Evolutionary conservation across 1,140 invertebrate genomes (phyloP), one percentile per base, ranked within the genome.

Genomic region (Hesperophylax magnus): DNA sequence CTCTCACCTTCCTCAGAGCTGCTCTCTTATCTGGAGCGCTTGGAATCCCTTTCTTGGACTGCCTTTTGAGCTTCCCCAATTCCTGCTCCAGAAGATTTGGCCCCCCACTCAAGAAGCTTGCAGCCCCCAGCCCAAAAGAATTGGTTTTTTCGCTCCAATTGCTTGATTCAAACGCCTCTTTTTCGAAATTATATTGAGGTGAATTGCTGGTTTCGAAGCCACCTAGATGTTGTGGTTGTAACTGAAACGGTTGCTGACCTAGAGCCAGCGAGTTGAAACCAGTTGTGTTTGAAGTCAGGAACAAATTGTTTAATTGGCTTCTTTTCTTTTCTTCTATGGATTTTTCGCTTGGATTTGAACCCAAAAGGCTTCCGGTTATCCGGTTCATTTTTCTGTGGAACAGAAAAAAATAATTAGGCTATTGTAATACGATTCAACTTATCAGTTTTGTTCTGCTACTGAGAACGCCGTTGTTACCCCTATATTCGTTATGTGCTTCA

Each of bases 1-100:
- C 88, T 47, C 91, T 86, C 78, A 88, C 87, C 18, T n/a, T 71
- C 34, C 84, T 63, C 5, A 31, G 53, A 7, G 31, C 60, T 15
- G 67, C 79, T 53, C 79, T 75, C 18, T 56, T 39, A 24, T 80
- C 78, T 14, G 47, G 24, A 7, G 17, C 15, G 15, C 15, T 20
- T 8, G 52, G 17, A 0, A 27, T 54, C 5, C 39, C 11, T 4
- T 15, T 15, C 47, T 31, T 61, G 4, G 74, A 11, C 6, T 61
- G 0, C 24, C 31, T 4, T 27, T 22, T 9, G n/a, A 77, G 56
- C 11, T 22, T 27, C 4, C 47, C 47, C 22, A 78, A 11, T 27
- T 78, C 76, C 47, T 31, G 39, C 39, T 78, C 76, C 18, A 78
- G 22, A 3, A 78, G 18, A 34, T 27, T 76, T 7, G 14, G 74